These are phyloP conservation scores for Pterocles orientalis DNA, from an alignment of 2,113 vertebrate species.

Conservation along the genomic window DNA sequence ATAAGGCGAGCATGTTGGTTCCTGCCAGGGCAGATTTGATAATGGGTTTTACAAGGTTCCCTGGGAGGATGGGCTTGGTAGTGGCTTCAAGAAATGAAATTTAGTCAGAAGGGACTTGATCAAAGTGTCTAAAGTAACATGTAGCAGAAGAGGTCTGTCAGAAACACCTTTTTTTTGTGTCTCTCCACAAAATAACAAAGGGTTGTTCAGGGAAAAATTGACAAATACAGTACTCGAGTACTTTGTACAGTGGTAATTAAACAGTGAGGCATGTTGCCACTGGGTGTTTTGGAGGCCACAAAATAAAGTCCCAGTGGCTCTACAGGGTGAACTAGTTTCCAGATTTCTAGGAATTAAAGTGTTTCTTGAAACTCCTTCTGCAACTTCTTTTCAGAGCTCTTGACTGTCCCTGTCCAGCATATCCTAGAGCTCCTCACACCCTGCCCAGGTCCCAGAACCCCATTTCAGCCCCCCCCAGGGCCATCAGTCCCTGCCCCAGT, in stretches of 20 bases:
- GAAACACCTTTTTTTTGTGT: neutral
- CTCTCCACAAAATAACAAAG: neutral
- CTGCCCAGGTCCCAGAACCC: neutral
- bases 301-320: neutral
- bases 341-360: neutral
- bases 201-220: neutral
- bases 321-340: neutral
- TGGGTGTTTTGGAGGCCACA: neutral
- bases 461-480: neutral
- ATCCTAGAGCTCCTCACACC: neutral
- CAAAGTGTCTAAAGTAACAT: neutral
- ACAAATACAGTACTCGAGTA: neutral
- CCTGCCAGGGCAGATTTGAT: neutral
- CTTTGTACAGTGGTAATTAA: neutral
- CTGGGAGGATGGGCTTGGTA: neutral
- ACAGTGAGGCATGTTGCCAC: neutral
- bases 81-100: neutral
- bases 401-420: neutral
- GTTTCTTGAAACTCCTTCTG: neutral
- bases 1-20: neutral
- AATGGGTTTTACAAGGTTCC: neutral
- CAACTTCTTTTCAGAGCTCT: neutral
- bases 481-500: neutral
- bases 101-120: neutral
- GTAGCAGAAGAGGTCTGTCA: neutral